A percentile compares a stretch with the other conserved stretches of the same genome.
Conservation (phyloP, 2,888 invertebrate genomes). For the Drosophila subsilvestris region DNA sequence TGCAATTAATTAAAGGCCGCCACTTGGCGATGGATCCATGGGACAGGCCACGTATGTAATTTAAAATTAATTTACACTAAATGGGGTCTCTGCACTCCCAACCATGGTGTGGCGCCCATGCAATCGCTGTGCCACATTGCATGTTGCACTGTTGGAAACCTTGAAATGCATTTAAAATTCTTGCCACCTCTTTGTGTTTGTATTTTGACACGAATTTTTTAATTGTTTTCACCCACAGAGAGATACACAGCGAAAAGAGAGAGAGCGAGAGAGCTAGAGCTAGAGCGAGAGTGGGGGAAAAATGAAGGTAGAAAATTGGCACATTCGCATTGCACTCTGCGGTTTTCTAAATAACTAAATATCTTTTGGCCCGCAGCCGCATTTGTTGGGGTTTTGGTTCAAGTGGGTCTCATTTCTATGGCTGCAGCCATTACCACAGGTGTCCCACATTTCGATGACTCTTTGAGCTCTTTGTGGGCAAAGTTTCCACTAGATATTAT, state of each 20-base stretch:
- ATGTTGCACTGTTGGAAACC: conserved; percentile 62
- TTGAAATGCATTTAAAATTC: conserved; percentile 74
- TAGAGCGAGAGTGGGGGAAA: background rate
- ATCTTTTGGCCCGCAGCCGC: conserved; percentile 55
- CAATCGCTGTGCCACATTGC: conserved; percentile 58
- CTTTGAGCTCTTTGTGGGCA: conserved; percentile 35
- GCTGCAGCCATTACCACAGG: conserved; percentile 39
- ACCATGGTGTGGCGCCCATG: conserved; percentile 6
- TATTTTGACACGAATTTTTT: conserved; percentile 75
- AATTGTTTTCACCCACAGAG: conserved; percentile 49
- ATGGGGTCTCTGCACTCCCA: conserved; percentile 3
- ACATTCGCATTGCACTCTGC: conserved; percentile 71
- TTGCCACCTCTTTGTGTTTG: conserved; percentile 44
- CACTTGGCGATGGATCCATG: conserved; percentile 18
- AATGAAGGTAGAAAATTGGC: conserved; percentile 54
- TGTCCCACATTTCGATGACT: conserved; percentile 51
- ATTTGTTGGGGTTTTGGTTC: conserved; percentile 64
- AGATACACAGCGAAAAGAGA: background rate
- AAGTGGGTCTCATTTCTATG: conserved; percentile 62
- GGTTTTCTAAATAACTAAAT: conserved; percentile 74
- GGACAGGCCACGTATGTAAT: conserved; percentile 28
- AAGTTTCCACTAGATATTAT: conserved; percentile 44
- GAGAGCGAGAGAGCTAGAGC: background rate
- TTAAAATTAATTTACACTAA: conserved; percentile 49
- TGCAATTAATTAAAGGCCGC: conserved; percentile 49